Evolutionary conservation across 2,888 invertebrate species (phyloP).

Genomic region (Lamproptera curius): DNA sequence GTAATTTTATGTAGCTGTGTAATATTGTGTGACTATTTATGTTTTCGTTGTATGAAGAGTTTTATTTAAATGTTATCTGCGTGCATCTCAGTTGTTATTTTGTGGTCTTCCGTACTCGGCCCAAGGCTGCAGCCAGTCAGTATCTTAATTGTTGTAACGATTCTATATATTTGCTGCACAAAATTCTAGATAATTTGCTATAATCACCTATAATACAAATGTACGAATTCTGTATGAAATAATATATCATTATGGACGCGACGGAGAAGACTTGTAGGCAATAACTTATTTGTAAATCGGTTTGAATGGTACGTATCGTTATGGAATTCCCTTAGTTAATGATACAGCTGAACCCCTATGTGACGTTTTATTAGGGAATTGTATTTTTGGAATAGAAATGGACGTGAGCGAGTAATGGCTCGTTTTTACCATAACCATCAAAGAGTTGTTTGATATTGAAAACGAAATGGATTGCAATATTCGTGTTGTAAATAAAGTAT

Average conservation of each 20-base stretch:
- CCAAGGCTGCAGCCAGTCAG: constrained; percentile 7
- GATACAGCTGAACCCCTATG: background rate
- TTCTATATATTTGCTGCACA: background rate
- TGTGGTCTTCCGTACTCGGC: background rate
- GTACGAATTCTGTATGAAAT: background rate
- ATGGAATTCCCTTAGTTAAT: background rate
- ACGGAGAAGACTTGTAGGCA: background rate
- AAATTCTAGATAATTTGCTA: background rate
- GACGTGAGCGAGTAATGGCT: background rate
- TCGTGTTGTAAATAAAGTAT: constrained; percentile 63
- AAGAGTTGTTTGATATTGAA: constrained; percentile 66
- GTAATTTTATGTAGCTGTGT: constrained; percentile 17
- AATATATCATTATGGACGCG: background rate
- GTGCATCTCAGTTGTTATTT: constrained; percentile 15
- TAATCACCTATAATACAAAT: background rate
- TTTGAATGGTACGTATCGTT: background rate
- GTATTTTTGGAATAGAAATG: background rate
- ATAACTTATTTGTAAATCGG: background rate
- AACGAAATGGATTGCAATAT: constrained; percentile 57
- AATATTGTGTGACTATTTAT: constrained; percentile 32
- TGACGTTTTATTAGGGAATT: background rate
- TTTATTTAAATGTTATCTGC: constrained; percentile 33
- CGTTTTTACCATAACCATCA: constrained; percentile 21
- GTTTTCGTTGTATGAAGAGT: constrained; percentile 26
- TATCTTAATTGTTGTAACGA: background rate